These are phyloP conservation scores for Sebastes iracundus DNA, from an alignment of 2,797 vertebrate species.

Conservation along the genomic window DNA sequence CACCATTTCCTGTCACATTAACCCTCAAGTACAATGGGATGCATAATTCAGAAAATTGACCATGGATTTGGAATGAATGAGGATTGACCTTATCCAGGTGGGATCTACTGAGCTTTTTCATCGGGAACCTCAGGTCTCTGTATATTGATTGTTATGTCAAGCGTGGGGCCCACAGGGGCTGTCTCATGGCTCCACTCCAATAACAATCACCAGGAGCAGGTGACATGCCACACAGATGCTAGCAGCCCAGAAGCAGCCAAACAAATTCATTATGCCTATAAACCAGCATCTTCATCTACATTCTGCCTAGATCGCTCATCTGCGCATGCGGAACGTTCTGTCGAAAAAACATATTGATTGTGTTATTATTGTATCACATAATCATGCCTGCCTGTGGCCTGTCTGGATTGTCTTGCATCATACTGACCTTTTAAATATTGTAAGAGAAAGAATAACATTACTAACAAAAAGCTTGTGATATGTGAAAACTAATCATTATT, in stretches of 20 bases:
- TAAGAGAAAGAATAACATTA: conserved; percentile 2
- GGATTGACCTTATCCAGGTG: conserved; percentile 55
- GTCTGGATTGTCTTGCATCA: conserved; percentile 39
- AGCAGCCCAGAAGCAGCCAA: conserved; percentile 57
- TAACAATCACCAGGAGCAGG: conserved; percentile 68
- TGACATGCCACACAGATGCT: conserved; percentile 67
- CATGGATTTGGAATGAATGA: conserved; percentile 36
- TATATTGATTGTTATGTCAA: conserved; percentile 74
- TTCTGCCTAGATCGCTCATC: conserved; percentile 42
- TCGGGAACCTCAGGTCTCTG: conserved; percentile 52
- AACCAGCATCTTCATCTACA: conserved; percentile 60
- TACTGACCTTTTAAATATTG: conserved; percentile 26
- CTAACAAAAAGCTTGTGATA: conserved; percentile 24
- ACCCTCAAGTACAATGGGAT: conserved; percentile 40
- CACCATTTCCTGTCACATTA: conserved; percentile 45
- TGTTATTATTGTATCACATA: conserved; percentile 15
- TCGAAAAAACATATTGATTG: background rate
- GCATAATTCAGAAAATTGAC: conserved; percentile 54
- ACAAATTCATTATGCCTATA: conserved; percentile 72
- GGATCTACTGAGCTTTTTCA: conserved; percentile 59
- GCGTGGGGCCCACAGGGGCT: conserved; percentile 39
- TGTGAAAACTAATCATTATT: conserved; percentile 31
- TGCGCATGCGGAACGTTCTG: conserved; percentile 5
- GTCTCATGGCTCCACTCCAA: conserved; percentile 65
- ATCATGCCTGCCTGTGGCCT: conserved; percentile 20